Evolutionary conservation across 2,888 invertebrate species (phyloP).

Genomic region (Empis stercorea): DNA sequence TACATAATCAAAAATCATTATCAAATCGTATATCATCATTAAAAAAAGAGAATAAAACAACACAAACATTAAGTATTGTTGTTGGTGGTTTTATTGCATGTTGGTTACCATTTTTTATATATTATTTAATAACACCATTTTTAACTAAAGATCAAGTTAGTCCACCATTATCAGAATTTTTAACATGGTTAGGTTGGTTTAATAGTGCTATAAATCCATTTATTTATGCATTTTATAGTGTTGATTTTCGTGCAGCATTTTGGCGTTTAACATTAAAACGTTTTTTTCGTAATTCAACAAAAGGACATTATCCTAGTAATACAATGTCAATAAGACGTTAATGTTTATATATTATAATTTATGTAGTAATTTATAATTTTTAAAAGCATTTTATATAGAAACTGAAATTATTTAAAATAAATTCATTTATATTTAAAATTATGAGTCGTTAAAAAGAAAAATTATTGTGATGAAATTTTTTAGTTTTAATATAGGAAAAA

Average conservation of each 20-base stretch:
- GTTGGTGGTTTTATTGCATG: constrained; percentile 80
- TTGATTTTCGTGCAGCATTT: constrained; percentile 74
- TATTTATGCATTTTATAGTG: constrained; percentile 81
- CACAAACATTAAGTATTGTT: constrained; percentile 73
- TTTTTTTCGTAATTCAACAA: constrained; percentile 26
- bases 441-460: no score
- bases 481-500: no score
- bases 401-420: no score
- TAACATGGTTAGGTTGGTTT: constrained; percentile 84
- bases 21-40: constrained; percentile 50
- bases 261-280: constrained; percentile 58
- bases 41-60: constrained; percentile 74
- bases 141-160: constrained; percentile 48
- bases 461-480: no score
- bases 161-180: constrained; percentile 52
- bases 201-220: constrained; percentile 85
- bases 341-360: constrained; percentile 4
- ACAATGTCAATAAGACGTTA: constrained; percentile 35
- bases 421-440: no score
- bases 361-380: no score
- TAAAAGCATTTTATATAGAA: no score
- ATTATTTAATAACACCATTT: constrained; percentile 70
- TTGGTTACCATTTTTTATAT: constrained; percentile 78
- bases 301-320: constrained; percentile 28
- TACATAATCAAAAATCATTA: constrained; percentile 27